Percentiles rank a stretch among this genome's conserved stretches.
phyloP scores from a whole-genome alignment of 1,140 invertebrate species.

The Coboldia fuscipes region DNA sequence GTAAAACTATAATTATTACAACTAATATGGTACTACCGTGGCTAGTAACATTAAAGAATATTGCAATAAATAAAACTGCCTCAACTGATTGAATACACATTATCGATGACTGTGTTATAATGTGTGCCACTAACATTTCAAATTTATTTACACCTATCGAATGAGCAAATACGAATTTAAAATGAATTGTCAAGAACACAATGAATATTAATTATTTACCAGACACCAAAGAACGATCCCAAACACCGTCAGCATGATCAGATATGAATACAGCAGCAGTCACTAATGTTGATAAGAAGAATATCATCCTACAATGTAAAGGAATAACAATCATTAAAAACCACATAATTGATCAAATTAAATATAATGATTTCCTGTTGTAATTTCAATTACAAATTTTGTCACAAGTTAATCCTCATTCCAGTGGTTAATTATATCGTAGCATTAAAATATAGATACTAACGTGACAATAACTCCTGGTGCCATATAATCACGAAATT shows the following conservation, averaged over 20 bases:
- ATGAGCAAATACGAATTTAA: not conserved
- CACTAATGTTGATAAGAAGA: conserved; percentile 55
- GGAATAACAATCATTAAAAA: conserved; percentile 4
- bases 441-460: conserved; percentile 12
- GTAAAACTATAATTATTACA: conserved; percentile 29
- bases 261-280: conserved; percentile 60
- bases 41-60: conserved; percentile 33
- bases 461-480: conserved; percentile 54
- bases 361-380: not conserved
- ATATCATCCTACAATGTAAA: conserved; percentile 50
- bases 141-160: conserved; percentile 42
- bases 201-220: conserved; percentile 26
- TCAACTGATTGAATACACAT: conserved; percentile 43
- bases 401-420: not conserved
- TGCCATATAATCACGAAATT: conserved; percentile 50
- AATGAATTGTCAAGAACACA: not conserved
- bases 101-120: conserved; percentile 48
- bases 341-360: not conserved
- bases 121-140: conserved; percentile 51
- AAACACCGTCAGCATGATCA: conserved; percentile 57
- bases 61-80: conserved; percentile 33
- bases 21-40: conserved; percentile 33
- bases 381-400: conserved; percentile 1
- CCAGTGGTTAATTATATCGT: not conserved
- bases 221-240: conserved; percentile 52